These are phyloP conservation scores for Paramormyrops kingsleyae DNA, from an alignment of 2,113 vertebrate species.

Conservation along the genomic window DNA sequence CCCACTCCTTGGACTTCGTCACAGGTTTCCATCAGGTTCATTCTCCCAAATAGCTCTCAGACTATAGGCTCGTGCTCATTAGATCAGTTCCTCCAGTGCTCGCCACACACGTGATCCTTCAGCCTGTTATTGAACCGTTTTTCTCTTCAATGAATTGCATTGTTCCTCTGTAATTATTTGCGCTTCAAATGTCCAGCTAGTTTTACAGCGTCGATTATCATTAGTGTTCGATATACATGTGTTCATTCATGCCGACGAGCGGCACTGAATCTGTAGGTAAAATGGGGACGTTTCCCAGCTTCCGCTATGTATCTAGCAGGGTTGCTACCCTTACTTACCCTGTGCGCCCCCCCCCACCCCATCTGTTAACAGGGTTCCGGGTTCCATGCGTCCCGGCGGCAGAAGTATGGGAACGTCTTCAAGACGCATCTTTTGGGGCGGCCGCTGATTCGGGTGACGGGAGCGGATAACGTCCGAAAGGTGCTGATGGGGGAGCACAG, in stretches of 20 bases:
- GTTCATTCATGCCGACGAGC: background rate
- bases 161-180: background rate
- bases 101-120: background rate
- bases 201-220: background rate
- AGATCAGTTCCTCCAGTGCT: conserved; percentile 9
- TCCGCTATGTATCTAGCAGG: background rate
- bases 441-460: conserved; percentile 87
- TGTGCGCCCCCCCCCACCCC: background rate
- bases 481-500: conserved; percentile 93
- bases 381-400: conserved; percentile 68
- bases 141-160: background rate
- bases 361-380: conserved; percentile 64
- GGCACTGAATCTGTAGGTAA: background rate
- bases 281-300: background rate
- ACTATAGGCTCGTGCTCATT: background rate
- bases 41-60: background rate
- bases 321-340: background rate
- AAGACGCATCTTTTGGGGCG: conserved; percentile 93
- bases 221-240: background rate
- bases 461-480: conserved; percentile 87
- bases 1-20: background rate
- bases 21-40: background rate
- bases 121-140: background rate
- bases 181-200: background rate
- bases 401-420: conserved; percentile 90